Conservation (phyloP, 2,797 vertebrate species). For the Melopsittacus undulatus region DNA sequence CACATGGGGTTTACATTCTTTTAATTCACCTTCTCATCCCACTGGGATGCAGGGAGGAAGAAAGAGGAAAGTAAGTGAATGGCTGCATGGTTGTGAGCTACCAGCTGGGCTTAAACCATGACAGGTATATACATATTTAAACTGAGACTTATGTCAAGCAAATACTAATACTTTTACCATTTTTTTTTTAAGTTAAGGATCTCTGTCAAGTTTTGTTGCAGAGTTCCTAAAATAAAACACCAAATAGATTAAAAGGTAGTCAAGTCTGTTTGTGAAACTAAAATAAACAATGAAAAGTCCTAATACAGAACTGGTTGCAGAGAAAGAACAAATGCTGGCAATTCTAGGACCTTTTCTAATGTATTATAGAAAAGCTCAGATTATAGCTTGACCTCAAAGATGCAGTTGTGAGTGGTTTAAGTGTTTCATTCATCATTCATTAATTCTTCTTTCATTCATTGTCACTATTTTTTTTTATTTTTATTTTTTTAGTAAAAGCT, state of each 20-base stretch:
- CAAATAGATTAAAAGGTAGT: not conserved
- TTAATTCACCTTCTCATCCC: not conserved
- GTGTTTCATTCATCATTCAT: not conserved
- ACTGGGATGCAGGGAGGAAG: not conserved
- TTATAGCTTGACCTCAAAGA: not conserved
- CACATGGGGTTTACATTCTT: not conserved
- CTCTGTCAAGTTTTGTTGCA: not conserved
- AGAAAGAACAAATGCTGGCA: not conserved
- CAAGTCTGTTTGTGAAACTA: not conserved
- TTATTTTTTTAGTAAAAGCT: not conserved
- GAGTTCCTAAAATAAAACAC: not conserved
- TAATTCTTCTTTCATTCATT: not conserved
- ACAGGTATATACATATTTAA: not conserved
- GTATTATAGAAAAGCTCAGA: fast-evolving
- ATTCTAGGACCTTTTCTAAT: not conserved
- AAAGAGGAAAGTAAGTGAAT: not conserved
- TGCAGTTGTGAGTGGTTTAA: not conserved
- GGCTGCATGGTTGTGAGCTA: not conserved
- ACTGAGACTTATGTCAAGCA: not conserved
- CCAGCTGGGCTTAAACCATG: not conserved
- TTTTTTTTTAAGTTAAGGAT: not conserved
- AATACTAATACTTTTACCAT: not conserved
- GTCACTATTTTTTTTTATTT: no score
- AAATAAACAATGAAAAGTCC: not conserved
- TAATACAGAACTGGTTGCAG: not conserved